A percentile compares a stretch with the other conserved stretches of the same genome.
These are phyloP conservation scores for Coilia nasus DNA, from an alignment of 2,797 vertebrate genomes.

Conservation along the genomic window DNA sequence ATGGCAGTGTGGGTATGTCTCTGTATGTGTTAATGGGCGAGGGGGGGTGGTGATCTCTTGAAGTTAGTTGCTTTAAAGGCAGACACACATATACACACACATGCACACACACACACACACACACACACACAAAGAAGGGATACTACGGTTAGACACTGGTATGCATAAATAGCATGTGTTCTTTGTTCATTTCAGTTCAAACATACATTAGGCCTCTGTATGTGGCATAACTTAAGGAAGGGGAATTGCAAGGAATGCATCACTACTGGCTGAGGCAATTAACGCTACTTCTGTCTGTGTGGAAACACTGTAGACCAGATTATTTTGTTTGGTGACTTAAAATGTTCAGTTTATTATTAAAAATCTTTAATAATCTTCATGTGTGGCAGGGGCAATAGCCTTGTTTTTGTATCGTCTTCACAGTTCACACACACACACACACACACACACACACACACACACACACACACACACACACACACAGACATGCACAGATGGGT, in stretches of 20 bases:
- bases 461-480: neutral
- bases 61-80: neutral
- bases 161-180: neutral
- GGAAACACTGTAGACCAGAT: neutral
- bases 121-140: neutral
- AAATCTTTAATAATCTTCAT: neutral
- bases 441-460: neutral
- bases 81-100: too few species aligned
- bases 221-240: neutral
- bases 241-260: neutral
- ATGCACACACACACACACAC: neutral
- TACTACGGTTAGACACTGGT: neutral
- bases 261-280: neutral
- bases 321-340: neutral
- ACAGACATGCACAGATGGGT: neutral
- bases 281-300: neutral
- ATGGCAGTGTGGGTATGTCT: neutral
- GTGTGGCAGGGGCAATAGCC: neutral
- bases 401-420: neutral
- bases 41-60: neutral
- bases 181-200: neutral
- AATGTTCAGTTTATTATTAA: neutral
- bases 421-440: neutral
- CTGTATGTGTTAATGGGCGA: neutral
- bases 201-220: neutral